phyloP scores from a whole-genome alignment of 2,113 vertebrate species.

The Peromyscus polionotus region DNA sequence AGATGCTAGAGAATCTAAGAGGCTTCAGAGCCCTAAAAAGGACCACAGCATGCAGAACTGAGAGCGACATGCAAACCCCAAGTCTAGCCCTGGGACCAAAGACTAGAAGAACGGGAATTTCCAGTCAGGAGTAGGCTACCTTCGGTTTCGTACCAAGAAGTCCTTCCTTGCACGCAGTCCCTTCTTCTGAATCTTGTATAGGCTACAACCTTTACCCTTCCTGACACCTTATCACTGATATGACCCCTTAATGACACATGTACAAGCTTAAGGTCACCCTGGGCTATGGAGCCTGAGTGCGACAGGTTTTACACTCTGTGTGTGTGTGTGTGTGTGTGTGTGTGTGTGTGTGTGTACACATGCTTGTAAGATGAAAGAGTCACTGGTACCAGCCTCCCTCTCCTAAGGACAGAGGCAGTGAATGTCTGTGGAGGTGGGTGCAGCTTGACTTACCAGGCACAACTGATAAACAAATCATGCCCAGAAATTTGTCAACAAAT shows the following conservation, averaged over 20 bases:
- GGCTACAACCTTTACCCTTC: neutral
- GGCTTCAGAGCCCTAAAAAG: neutral
- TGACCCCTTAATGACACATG: neutral
- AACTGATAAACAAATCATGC: neutral
- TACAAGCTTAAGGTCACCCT: neutral
- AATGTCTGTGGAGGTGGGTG: neutral
- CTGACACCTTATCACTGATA: neutral
- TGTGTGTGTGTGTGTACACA: neutral
- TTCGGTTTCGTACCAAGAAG: neutral
- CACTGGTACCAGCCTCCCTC: neutral
- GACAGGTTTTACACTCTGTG: neutral
- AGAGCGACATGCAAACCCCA: conserved; percentile 4
- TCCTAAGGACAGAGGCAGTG: neutral
- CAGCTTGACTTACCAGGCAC: neutral
- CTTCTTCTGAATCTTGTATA: neutral
- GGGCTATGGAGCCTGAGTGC: neutral
- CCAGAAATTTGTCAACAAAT: neutral
- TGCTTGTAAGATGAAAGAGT: neutral
- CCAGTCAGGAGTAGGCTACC: neutral
- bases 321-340: neutral
- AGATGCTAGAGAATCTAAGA: neutral
- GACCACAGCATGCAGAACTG: neutral
- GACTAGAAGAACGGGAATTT: conserved; percentile 71
- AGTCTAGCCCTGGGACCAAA: neutral
- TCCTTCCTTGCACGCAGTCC: neutral